These are phyloP conservation scores for Laothoe populi DNA, from an alignment of 2,888 invertebrate species.

Conservation along the genomic window DNA sequence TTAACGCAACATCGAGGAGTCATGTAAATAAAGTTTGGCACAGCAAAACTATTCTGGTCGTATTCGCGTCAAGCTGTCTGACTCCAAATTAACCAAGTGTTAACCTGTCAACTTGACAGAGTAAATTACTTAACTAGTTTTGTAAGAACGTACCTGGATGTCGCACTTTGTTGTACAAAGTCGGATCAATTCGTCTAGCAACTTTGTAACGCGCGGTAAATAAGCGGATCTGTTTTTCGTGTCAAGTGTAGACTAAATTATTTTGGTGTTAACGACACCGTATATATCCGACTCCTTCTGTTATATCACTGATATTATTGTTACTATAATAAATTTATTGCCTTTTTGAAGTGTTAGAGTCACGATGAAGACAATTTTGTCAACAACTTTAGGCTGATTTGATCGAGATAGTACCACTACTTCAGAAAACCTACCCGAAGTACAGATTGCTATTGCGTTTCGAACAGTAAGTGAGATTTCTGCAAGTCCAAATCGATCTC, in stretches of 20 bases:
- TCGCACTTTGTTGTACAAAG: constrained; percentile 18
- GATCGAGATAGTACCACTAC: no score
- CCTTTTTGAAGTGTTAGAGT: no score
- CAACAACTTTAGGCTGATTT: no score
- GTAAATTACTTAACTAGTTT: constrained; percentile 44
- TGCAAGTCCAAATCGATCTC: no score
- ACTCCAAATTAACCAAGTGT: constrained; percentile 48
- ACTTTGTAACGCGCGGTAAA: constrained; percentile 33
- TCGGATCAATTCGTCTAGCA: constrained; percentile 35
- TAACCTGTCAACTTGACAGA: constrained; percentile 46
- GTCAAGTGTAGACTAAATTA: constrained; percentile 7
- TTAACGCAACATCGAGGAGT: not conserved
- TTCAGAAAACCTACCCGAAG: no score
- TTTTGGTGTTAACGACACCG: not conserved
- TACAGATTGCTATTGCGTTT: no score
- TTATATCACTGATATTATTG: not conserved
- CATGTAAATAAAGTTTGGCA: not conserved
- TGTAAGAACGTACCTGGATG: constrained; percentile 29
- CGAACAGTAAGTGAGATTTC: no score
- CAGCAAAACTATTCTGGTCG: constrained; percentile 30
- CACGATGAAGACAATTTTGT: no score
- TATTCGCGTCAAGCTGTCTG: constrained; percentile 31
- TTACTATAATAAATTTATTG: not conserved
- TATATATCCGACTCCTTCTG: not conserved
- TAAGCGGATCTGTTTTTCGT: constrained; percentile 9